These are phyloP conservation scores for Gonocerus acuteangulatus DNA, from an alignment of 2,888 invertebrate species.

Conservation along the genomic window DNA sequence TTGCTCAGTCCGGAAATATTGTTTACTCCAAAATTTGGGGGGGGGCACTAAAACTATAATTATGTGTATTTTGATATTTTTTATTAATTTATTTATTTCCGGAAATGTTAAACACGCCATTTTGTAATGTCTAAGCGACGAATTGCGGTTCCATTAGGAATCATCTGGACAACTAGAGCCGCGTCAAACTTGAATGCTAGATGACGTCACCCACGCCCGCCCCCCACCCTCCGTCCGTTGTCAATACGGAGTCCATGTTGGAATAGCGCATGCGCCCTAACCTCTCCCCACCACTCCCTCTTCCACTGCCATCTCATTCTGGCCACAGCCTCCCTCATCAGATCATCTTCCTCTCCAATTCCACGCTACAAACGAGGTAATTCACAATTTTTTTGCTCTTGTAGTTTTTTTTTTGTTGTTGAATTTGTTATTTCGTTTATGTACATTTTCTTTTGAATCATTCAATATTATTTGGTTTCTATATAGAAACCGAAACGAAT, in stretches of 20 bases:
- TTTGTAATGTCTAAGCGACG: too few species aligned
- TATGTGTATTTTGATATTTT: too few species aligned
- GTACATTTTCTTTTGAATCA: too few species aligned
- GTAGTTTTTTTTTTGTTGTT: too few species aligned
- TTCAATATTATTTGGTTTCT: too few species aligned
- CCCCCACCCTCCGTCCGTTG: slow-evolving; percentile 5
- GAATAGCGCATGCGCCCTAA: slow-evolving; percentile 5
- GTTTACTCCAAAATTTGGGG: too few species aligned
- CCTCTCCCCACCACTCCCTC: background rate
- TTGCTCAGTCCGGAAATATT: too few species aligned
- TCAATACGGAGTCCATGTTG: slow-evolving; percentile 22
- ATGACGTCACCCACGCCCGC: slow-evolving; percentile 2
- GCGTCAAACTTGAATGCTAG: slow-evolving; percentile 4
- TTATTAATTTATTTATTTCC: too few species aligned
- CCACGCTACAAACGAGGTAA: slow-evolving; percentile 4
- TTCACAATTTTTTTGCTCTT: background rate
- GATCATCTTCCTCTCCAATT: background rate
- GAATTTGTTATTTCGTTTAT: too few species aligned
- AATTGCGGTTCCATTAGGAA: background rate
- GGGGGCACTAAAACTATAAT: too few species aligned
- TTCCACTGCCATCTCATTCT: slow-evolving; percentile 12
- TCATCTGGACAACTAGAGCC: background rate
- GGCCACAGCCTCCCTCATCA: slow-evolving; percentile 11
- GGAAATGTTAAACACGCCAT: too few species aligned
- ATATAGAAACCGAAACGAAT: too few species aligned